Conservation (phyloP, 2,888 invertebrate species). For the Ptychoptera contaminata region DNA sequence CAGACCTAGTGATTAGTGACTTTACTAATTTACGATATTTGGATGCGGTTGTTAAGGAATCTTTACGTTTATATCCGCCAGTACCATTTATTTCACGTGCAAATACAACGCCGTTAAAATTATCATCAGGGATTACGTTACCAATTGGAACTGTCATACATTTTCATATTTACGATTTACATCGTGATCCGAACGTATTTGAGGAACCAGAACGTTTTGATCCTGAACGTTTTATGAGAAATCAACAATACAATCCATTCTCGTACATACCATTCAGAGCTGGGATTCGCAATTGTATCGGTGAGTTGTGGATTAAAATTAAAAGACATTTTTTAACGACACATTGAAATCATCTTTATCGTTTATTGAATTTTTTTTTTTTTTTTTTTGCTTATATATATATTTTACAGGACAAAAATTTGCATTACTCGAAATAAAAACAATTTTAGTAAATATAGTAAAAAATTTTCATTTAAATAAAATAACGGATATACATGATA, state of each 20-base stretch:
- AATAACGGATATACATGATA: constrained; percentile 31
- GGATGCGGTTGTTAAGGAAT: constrained; percentile 40
- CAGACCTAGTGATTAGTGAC: constrained; percentile 17
- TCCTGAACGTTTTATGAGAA: constrained; percentile 41
- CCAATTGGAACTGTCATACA: constrained; percentile 36
- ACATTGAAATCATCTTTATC: too few relatives aligned
- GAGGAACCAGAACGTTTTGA: constrained; percentile 44
- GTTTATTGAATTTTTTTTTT: not conserved
- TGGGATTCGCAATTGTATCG: constrained; percentile 52
- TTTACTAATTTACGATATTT: constrained; percentile 29
- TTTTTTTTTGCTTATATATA: not conserved
- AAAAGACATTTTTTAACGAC: too few relatives aligned
- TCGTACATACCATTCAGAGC: constrained; percentile 52
- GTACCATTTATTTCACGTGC: constrained; percentile 34
- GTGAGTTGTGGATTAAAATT: constrained; percentile 27
- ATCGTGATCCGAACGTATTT: constrained; percentile 45
- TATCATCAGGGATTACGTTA: constrained; percentile 21
- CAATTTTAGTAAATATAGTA: constrained; percentile 37
- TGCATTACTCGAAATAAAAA: constrained; percentile 47
- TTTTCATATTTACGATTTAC: constrained; percentile 44
- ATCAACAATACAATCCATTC: constrained; percentile 39
- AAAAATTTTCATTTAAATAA: constrained; percentile 36
- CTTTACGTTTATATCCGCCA: constrained; percentile 37
- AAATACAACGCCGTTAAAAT: constrained; percentile 13
- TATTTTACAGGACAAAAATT: constrained; percentile 43